Conservation (phyloP, 2,888 invertebrate species). For the Drosophila koepferae region DNA sequence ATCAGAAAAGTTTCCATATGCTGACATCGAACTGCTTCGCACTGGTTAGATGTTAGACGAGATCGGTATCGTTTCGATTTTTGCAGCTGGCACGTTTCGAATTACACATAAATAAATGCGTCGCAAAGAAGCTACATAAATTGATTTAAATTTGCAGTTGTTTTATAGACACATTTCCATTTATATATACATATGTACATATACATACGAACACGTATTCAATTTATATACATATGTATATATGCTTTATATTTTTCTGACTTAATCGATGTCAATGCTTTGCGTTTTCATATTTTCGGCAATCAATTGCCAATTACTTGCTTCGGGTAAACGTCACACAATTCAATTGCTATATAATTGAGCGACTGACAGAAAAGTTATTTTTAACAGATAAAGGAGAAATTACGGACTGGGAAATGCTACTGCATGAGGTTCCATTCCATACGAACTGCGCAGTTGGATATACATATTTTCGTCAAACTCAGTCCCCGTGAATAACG, state of each 20-base stretch:
- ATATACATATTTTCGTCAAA: conserved; percentile 21
- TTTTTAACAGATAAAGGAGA: background rate
- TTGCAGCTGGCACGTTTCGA: conserved; percentile 67
- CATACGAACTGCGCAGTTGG: conserved; percentile 52
- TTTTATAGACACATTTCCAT: conserved; percentile 19
- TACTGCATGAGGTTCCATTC: conserved; percentile 31
- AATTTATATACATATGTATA: background rate
- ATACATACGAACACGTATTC: conserved; percentile 1
- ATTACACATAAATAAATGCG: conserved; percentile 66
- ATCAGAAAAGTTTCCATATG: conserved; percentile 41
- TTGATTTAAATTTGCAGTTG: conserved; percentile 71
- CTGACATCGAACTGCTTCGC: conserved; percentile 46
- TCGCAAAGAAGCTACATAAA: conserved; percentile 61
- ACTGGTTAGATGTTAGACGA: conserved; percentile 51
- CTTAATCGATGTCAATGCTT: conserved; percentile 34
- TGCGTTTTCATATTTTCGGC: conserved; percentile 64
- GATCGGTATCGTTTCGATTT: conserved; percentile 43
- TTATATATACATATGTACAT: background rate
- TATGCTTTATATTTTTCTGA: conserved; percentile 9
- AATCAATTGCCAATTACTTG: conserved; percentile 59
- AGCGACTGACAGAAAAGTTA: conserved; percentile 25
- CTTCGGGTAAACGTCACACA: conserved; percentile 51
- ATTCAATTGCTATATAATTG: conserved; percentile 66
- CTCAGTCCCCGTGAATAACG: background rate
- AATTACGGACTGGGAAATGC: background rate